phyloP scores from a whole-genome alignment of 2,113 vertebrate genomes.

The Nannobrachium achirus region DNA sequence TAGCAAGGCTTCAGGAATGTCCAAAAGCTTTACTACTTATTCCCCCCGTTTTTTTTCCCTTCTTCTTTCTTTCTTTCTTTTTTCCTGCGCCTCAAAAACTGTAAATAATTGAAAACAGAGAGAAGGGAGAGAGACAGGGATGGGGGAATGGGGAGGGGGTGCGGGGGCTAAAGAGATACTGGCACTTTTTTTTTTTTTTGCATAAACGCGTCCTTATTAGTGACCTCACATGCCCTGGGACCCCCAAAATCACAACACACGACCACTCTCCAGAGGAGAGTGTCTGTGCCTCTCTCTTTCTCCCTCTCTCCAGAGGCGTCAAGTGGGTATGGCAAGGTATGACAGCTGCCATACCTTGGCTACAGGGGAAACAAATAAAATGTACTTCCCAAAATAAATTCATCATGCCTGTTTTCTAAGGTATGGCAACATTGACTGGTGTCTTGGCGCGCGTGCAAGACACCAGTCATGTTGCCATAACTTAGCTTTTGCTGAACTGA shows the following conservation, averaged over 20 bases:
- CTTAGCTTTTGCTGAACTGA: too few species aligned
- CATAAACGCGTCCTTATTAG: conserved; percentile 74
- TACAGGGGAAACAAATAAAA: too few species aligned
- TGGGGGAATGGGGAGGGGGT: not conserved
- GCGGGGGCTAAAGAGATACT: conserved; percentile 17
- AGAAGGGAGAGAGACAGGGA: conserved; percentile 1
- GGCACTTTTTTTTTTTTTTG: conserved; percentile 54
- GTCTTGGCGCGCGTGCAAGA: too few species aligned
- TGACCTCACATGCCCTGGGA: conserved; percentile 67
- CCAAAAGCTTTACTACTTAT: conserved; percentile 79
- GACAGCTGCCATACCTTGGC: too few species aligned
- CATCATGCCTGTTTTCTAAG: too few species aligned
- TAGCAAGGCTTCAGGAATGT: conserved; percentile 73
- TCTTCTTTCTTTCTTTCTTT: conserved; percentile 2
- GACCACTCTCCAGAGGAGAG: conserved; percentile 24
- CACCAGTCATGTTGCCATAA: too few species aligned
- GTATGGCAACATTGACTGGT: too few species aligned
- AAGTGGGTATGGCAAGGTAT: too few species aligned
- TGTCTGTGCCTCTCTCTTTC: not conserved
- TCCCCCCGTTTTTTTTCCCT: conserved; percentile 57
- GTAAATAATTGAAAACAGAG: conserved; percentile 59
- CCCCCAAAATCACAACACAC: conserved; percentile 43
- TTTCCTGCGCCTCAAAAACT: conserved; percentile 12
- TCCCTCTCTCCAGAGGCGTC: not conserved
- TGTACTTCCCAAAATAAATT: too few species aligned